These are phyloP conservation scores for Tribolium madens DNA, from an alignment of 1,140 invertebrate species.

Conservation along the genomic window DNA sequence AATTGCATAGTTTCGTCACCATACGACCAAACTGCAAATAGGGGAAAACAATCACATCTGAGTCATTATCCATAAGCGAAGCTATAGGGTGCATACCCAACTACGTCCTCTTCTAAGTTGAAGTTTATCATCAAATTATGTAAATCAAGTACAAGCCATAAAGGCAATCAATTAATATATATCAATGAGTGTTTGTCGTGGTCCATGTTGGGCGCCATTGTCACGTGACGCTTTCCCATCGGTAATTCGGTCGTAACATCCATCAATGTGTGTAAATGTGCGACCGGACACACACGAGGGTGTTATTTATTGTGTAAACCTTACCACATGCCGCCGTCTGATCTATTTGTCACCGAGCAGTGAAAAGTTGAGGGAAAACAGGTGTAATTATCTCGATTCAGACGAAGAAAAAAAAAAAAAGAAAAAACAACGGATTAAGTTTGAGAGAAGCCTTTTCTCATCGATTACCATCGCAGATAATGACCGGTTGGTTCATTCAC, in stretches of 20 bases:
- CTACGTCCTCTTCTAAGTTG: background rate
- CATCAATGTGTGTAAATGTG: conserved; percentile 26
- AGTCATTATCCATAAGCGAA: background rate
- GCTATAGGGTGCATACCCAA: background rate
- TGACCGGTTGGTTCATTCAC: conserved; percentile 40
- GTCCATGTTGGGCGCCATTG: background rate
- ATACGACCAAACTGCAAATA: too few relatives aligned
- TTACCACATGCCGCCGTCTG: conserved; percentile 32
- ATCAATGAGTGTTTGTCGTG: too few relatives aligned
- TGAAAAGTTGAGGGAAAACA: background rate
- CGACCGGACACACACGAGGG: conserved; percentile 2
- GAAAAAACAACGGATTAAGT: background rate
- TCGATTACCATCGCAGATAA: conserved; percentile 41
- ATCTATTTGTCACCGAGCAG: conserved; percentile 34
- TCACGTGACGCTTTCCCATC: background rate
- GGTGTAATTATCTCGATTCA: background rate
- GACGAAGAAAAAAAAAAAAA: background rate
- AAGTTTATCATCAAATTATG: background rate
- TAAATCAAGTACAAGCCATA: background rate
- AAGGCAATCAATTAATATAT: too few relatives aligned
- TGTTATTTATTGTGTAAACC: conserved; percentile 41
- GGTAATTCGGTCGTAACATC: conserved; percentile 22
- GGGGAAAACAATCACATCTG: background rate
- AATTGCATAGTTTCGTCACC: too few relatives aligned
- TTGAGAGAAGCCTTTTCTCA: background rate